Conservation (phyloP, 2,113 vertebrate species). For the Argyrosomus japonicus region DNA sequence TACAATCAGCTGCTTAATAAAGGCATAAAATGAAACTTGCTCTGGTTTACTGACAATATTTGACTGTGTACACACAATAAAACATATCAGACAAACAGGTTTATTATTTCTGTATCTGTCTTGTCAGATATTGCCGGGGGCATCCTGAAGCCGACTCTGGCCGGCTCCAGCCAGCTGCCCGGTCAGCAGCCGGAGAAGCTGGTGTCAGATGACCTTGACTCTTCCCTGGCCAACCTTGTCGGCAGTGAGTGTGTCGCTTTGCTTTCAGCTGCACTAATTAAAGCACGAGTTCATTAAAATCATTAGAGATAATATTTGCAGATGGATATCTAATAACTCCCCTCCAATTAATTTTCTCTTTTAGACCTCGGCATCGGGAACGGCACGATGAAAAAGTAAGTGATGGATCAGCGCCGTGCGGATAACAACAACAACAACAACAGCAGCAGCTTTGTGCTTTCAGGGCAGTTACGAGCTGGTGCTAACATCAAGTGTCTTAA, state of each 20-base stretch:
- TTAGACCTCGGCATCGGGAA: conserved; percentile 98
- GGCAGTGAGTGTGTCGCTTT: conserved; percentile 90
- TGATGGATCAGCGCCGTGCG: neutral
- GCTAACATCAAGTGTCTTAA: conserved; percentile 67
- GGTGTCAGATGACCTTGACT: conserved; percentile 97
- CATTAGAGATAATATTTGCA: too few relatives aligned
- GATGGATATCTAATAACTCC: neutral
- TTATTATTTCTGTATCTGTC: neutral
- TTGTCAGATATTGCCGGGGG: conserved; percentile 89
- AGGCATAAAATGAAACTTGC: neutral
- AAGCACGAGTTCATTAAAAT: conserved; percentile 11
- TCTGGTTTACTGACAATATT: neutral
- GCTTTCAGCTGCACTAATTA: conserved; percentile 12
- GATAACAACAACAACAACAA: neutral
- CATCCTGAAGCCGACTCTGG: conserved; percentile 95
- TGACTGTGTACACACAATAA: neutral
- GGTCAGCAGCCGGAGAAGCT: conserved; percentile 92
- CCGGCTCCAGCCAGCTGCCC: conserved; percentile 90
- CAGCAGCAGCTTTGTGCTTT: conserved; percentile 39
- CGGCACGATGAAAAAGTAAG: conserved; percentile 98
- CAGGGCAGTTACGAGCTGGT: conserved; percentile 31
- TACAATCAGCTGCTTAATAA: neutral
- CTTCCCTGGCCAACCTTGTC: conserved; percentile 97
- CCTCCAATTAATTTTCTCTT: conserved; percentile 26
- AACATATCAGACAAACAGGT: neutral